phyloP scores from a whole-genome alignment of 2,797 vertebrate genomes.

The Mus spretus region DNA sequence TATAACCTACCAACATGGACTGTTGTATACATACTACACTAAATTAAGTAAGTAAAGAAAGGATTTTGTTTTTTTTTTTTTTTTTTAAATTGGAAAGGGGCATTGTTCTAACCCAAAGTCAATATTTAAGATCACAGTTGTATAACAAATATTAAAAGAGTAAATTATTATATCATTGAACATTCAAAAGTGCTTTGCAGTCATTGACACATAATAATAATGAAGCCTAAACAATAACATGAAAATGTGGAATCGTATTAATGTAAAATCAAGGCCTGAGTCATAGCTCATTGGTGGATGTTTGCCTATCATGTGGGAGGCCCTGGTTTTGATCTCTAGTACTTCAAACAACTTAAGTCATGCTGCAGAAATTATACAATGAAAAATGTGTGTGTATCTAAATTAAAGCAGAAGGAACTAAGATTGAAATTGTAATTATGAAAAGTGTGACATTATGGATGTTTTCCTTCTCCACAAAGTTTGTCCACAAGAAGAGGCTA shows the following conservation, averaged over 20 bases:
- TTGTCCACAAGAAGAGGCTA: background rate
- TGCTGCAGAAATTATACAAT: constrained; percentile 19
- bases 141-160: background rate
- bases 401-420: constrained; percentile 7
- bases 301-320: background rate
- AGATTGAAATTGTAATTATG: background rate
- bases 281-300: background rate
- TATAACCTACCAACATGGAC: too few relatives aligned
- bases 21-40: too few relatives aligned
- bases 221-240: background rate
- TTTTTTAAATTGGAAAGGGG: too few relatives aligned
- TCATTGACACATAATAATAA: constrained; percentile 36
- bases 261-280: background rate
- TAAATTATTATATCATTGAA: background rate
- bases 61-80: too few relatives aligned
- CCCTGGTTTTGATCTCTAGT: background rate
- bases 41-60: too few relatives aligned
- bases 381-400: background rate
- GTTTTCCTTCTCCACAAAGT: background rate
- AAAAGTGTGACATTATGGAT: background rate
- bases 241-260: background rate
- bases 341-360: background rate
- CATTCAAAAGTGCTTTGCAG: constrained; percentile 6
- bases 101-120: too few relatives aligned
- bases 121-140: too few relatives aligned